A percentile compares a stretch with the other conserved stretches of the same genome.
phyloP scores from a whole-genome alignment of 2,797 vertebrate genomes.

The Tadarida brasiliensis region DNA sequence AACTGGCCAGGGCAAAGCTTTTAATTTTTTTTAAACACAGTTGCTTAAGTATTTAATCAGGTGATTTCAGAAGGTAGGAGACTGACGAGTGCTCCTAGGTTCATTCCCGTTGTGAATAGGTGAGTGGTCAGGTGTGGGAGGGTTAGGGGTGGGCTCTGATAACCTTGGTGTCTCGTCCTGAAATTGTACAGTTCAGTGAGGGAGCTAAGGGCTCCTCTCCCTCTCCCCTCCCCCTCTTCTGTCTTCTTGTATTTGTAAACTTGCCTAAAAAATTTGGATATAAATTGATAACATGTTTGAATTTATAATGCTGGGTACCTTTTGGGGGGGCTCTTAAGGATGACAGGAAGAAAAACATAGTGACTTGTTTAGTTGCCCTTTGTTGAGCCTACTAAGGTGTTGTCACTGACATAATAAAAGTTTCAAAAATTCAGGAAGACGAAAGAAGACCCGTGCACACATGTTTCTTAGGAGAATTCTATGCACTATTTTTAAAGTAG shows the following conservation, averaged over 20 bases:
- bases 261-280: background rate
- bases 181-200: background rate
- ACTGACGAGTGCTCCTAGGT: background rate
- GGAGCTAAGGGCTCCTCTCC: background rate
- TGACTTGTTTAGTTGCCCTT: background rate
- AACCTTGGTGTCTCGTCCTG: background rate
- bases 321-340: background rate
- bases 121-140: background rate
- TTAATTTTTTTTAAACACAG: background rate
- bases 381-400: background rate
- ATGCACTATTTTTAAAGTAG: background rate
- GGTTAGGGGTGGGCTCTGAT: too few species aligned
- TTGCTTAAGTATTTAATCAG: background rate
- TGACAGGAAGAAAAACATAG: background rate
- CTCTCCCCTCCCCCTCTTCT: too few species aligned
- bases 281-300: background rate
- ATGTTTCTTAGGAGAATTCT: background rate
- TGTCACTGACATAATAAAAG: background rate
- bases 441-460: rapidly evolving
- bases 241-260: background rate
- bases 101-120: background rate
- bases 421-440: background rate
- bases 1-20: too few species aligned
- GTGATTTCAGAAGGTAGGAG: background rate
- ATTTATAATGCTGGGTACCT: background rate